phyloP scores from a whole-genome alignment of 2,888 invertebrate genomes.

The Drosophila sordidula region DNA sequence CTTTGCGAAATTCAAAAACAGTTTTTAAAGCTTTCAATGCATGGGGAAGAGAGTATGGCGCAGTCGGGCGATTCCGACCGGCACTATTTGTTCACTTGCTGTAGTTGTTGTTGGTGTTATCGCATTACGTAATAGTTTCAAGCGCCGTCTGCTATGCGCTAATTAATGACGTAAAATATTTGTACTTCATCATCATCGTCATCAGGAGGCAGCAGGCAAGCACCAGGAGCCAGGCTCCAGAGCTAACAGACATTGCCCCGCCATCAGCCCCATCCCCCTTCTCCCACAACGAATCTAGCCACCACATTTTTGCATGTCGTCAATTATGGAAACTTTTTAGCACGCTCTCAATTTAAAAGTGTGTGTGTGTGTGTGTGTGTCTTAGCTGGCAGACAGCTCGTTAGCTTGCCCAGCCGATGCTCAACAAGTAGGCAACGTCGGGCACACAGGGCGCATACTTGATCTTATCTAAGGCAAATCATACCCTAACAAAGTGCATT shows the following conservation, averaged over 20 bases:
- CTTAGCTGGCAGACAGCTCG: conserved; percentile 37
- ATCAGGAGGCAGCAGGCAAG: conserved; percentile 10
- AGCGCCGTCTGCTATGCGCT: conserved; percentile 54
- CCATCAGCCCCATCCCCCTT: neutral
- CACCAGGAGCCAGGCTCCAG: conserved; percentile 1
- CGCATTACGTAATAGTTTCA: conserved; percentile 73
- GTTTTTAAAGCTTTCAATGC: too few relatives aligned
- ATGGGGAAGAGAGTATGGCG: neutral
- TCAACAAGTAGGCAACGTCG: conserved; percentile 60
- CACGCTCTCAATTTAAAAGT: conserved; percentile 41
- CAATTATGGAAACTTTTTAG: conserved; percentile 74
- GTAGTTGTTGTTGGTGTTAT: conserved; percentile 48
- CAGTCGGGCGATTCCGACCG: neutral
- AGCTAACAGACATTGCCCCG: neutral
- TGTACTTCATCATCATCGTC: conserved; percentile 64
- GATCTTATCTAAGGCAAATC: conserved; percentile 55
- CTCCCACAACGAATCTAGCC: neutral
- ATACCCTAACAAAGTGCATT: neutral
- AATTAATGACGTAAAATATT: conserved; percentile 77
- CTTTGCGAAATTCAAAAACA: too few relatives aligned
- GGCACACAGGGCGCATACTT: conserved; percentile 46
- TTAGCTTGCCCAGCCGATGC: conserved; percentile 45
- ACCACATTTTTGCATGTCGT: conserved; percentile 59
- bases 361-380: conserved; percentile 18
- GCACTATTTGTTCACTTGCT: neutral